Evolutionary conservation across 1,140 invertebrate genomes (phyloP), one percentile per base, ranked within the genome.

Genomic region (Stratiolaelaps scimitus): DNA sequence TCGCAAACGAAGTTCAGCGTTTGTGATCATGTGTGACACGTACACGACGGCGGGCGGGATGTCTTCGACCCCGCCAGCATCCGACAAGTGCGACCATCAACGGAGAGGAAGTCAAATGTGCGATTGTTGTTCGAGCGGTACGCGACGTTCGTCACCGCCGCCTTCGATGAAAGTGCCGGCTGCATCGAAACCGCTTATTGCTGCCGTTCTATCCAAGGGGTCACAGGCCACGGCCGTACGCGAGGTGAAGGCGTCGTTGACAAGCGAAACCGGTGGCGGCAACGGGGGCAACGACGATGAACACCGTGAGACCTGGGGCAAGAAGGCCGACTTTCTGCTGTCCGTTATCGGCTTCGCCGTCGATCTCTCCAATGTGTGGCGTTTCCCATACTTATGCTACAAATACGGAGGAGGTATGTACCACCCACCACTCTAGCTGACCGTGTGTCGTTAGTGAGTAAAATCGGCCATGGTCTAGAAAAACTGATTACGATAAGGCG

Each of bases 341-440:
- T 92, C 89, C 20, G 88, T 92, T 66, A 89, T 92, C 69, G 89
- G 89, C 1, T 92, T 92, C 70, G 89, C 89, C 0, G 89, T 92
- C 0, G 89, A 92, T 77, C 78, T 93, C 67, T 88, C 88, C 10
- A 92, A 92, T 73, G 87, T 92, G 0, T 92, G 89, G 89, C 79
- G 89, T 65, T 81, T 81, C 72, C 80, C 80, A 7, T 81, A 81
- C 69, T 70, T 80, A 15, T 81, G 80, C 70, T 80, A 80, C 70
- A 77, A 77, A 67, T 81, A 81, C 72, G 79, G 79, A 34, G 79
- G 79, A 69, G 79, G 79, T 81, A 71, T 70, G 72, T 69, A 15
- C 15, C 13, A 26, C 47, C 47, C 15, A 6, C 4, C 34, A 40
- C 4, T 40, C 4, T 40, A 4, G 34, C 10, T 40, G 4, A 40